Conservation (phyloP, 2,113 vertebrate genomes). For the Struthio camelus region DNA sequence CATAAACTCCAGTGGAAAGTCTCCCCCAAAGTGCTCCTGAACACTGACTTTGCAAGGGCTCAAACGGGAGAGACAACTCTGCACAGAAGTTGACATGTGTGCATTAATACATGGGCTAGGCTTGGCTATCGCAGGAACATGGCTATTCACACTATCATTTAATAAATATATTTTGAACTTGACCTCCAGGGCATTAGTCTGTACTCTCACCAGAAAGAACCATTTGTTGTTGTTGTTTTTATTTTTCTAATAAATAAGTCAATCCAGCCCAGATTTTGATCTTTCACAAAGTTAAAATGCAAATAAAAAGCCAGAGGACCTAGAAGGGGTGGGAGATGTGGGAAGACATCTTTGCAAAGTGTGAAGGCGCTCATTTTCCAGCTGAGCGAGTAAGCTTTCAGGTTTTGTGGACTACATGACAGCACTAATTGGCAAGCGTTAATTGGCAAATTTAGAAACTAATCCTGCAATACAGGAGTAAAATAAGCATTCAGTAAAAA, state of each 20-base stretch:
- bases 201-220: background rate
- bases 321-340: background rate
- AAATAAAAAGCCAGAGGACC: background rate
- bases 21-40: background rate
- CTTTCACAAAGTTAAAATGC: slow-evolving; percentile 1
- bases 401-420: slow-evolving; percentile 24
- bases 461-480: slow-evolving; percentile 37
- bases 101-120: background rate
- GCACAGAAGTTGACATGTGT: fast-evolving
- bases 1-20: background rate
- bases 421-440: slow-evolving; percentile 51
- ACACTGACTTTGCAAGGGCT: background rate
- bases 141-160: background rate
- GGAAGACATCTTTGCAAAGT: background rate
- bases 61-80: background rate
- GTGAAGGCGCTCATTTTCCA: background rate
- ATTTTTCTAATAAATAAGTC: slow-evolving; percentile 1
- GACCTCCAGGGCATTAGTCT: background rate
- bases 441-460: slow-evolving; percentile 48
- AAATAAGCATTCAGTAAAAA: slow-evolving; percentile 43
- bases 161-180: background rate
- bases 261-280: slow-evolving; percentile 11
- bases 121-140: background rate
- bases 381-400: background rate
- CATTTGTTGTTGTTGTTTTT: background rate